Conservation (phyloP, 2,888 invertebrate genomes). For the Argynnis bischoffii region DNA sequence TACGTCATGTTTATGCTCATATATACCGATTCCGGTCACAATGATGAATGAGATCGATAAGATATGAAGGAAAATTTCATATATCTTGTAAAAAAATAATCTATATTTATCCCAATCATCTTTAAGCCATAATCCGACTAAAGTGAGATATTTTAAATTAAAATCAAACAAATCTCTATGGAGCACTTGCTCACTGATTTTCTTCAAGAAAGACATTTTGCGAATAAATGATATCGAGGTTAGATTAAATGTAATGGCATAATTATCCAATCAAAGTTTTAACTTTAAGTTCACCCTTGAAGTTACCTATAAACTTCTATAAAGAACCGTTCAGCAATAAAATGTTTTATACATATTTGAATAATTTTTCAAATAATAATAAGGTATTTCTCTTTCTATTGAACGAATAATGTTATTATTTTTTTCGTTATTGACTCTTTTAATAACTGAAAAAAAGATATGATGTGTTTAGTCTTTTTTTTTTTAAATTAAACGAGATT, state of each 20-base stretch:
- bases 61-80: constrained; percentile 50
- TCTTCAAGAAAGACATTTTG: constrained; percentile 35
- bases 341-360: too few species aligned
- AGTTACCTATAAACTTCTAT: not conserved
- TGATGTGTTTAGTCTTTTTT: too few species aligned
- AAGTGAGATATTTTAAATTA: constrained; percentile 61
- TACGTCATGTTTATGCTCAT: constrained; percentile 48
- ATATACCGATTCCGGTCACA: constrained; percentile 55
- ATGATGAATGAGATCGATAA: constrained; percentile 51
- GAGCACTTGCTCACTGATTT: constrained; percentile 26
- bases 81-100: constrained; percentile 52
- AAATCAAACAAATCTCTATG: constrained; percentile 57
- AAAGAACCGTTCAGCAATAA: not conserved
- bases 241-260: constrained; percentile 6
- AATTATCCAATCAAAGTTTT: constrained; percentile 21
- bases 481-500: constrained; percentile 3
- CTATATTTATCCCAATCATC: constrained; percentile 46
- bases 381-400: too few species aligned
- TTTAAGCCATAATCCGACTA: constrained; percentile 64
- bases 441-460: too few species aligned
- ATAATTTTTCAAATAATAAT: too few species aligned
- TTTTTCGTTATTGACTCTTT: too few species aligned
- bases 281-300: not conserved
- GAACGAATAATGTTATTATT: too few species aligned
- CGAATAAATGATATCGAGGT: constrained; percentile 18